Evolutionary conservation across 37 sponge, comb jelly and placozoan genomes (phyloP), one percentile per base, ranked within the genome.

Genomic region (Diacarnus erythraeanus): DNA sequence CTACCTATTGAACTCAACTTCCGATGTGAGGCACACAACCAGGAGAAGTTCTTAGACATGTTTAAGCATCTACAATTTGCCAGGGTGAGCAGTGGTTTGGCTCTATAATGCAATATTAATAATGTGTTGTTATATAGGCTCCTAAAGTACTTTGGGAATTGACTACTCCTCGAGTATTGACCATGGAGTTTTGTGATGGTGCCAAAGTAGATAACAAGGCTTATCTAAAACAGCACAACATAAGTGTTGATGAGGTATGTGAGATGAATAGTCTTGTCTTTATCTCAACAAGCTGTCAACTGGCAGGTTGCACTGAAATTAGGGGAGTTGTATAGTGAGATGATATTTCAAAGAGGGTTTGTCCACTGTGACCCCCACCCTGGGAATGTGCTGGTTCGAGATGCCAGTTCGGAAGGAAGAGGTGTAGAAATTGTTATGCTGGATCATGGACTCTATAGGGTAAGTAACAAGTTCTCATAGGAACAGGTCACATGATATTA

Each of bases 351-450:
- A 6, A 79, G 77, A 39, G 97, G 97, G 47, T 96, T 78, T 77
- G 77, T 97, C 29, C 97, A 97, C 84, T 94, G 97, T 82, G 97
- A 97, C 74, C 97, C 97, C 25, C 97, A 97, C 64, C 95, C 97
- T 60, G 97, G 97, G 43, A 97, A 97, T 74, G 86, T 97, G 23
- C 85, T 97, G 38, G 92, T 94, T 18, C 36, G 80, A n/a, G 17
- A 54, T 10, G 26, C 17, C 15, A 72, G 41, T 22, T 71, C 72
- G n/a, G 1, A 0, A 3, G 29, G 29, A 15, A 81, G 77, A 35
- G 36, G 60, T 30, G 87, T 80, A 27, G 81, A 89, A 44, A 63
- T 97, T 25, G 85, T 97, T 3, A 58, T 97, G 35, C 89, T 97
- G 42, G 97, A 97, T 77, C 97, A 97, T 65, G 97, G 97, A 8